phyloP scores from a whole-genome alignment of 1,140 invertebrate species.

The Hylyphantes graminicola region DNA sequence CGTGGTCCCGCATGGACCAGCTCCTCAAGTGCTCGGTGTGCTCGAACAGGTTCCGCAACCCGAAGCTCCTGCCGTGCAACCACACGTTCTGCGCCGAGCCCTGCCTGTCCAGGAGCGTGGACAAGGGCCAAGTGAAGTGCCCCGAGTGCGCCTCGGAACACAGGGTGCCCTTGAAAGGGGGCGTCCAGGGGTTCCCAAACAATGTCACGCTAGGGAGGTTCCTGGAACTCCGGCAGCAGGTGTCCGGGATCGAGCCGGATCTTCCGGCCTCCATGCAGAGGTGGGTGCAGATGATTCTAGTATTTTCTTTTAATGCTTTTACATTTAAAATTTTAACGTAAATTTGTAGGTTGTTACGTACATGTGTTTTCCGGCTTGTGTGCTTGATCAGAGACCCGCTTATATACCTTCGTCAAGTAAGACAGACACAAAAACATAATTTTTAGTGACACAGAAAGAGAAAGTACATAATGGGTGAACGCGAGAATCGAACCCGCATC shows the following conservation, averaged over 20 bases:
- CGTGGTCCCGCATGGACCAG: constrained; percentile 86
- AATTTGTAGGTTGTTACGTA: no score
- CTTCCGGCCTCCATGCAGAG: constrained; percentile 65
- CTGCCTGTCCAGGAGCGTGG: constrained; percentile 94
- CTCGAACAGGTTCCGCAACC: constrained; percentile 94
- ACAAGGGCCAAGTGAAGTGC: constrained; percentile 90
- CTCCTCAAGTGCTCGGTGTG: constrained; percentile 97
- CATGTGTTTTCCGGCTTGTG: no score
- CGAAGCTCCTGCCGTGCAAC: constrained; percentile 97
- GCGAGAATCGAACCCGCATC: no score
- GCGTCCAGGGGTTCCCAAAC: constrained; percentile 90
- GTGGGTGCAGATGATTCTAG: neutral
- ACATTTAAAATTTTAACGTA: no score
- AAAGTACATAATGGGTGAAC: no score
- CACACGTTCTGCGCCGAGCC: constrained; percentile 99
- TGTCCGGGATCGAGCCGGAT: constrained; percentile 69
- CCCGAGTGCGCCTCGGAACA: constrained; percentile 98
- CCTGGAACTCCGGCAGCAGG: constrained; percentile 90
- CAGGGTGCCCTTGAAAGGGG: constrained; percentile 86
- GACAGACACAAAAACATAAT: no score
- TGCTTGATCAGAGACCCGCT: no score
- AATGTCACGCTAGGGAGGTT: constrained; percentile 95
- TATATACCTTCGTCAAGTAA: no score
- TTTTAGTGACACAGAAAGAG: no score
- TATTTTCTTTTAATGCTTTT: no score